These are phyloP conservation scores for Odontophorus gujanensis DNA, from an alignment of 2,113 vertebrate genomes.

Conservation along the genomic window DNA sequence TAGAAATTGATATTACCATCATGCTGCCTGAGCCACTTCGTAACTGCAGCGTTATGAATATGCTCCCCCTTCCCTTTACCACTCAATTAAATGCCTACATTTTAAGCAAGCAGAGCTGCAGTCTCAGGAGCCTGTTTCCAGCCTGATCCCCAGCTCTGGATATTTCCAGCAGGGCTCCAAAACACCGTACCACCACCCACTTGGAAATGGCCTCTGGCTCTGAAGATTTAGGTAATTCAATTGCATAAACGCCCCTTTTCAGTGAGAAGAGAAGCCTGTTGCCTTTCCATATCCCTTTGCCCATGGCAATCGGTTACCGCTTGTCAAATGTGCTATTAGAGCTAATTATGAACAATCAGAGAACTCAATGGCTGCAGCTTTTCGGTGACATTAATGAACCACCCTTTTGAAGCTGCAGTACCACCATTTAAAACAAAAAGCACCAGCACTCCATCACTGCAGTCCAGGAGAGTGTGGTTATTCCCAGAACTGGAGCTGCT, in stretches of 20 bases:
- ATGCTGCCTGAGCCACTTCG: background rate
- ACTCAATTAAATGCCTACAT: background rate
- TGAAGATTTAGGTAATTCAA: slow-evolving; percentile 57
- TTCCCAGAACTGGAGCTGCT: background rate
- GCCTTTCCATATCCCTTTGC: background rate
- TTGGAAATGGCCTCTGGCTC: slow-evolving; percentile 58
- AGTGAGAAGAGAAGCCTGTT: slow-evolving; percentile 30
- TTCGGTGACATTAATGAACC: background rate
- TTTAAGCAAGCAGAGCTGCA: background rate
- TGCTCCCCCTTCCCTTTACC: background rate
- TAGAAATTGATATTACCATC: background rate
- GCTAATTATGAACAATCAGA: slow-evolving; percentile 60
- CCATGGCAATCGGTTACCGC: slow-evolving; percentile 17
- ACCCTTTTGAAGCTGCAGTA: background rate
- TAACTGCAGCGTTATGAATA: background rate
- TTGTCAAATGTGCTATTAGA: slow-evolving; percentile 59
- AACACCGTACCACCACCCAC: slow-evolving; percentile 48
- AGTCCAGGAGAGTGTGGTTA: background rate
- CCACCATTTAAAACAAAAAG: background rate
- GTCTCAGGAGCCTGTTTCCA: background rate
- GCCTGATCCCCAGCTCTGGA: background rate
- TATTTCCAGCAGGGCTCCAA: slow-evolving; percentile 17
- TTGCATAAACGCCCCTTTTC: slow-evolving; percentile 33
- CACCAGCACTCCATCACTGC: background rate
- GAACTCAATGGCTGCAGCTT: slow-evolving; percentile 18